Conservation (phyloP, 2,113 vertebrate genomes). For the Capricornis sumatraensis region DNA sequence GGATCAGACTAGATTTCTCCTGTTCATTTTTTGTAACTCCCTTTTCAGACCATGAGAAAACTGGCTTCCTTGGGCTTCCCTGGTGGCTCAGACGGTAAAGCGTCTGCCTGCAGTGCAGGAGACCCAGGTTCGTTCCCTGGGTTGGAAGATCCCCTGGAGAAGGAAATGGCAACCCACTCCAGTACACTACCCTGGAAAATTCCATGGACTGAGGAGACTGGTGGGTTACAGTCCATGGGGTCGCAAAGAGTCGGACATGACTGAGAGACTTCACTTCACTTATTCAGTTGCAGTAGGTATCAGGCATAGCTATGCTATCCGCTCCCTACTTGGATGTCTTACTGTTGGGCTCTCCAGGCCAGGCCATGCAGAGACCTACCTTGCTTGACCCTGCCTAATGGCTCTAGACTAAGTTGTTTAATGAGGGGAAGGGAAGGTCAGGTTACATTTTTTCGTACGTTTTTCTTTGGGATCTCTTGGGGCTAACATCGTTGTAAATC, state of each 20-base stretch:
- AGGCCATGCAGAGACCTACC: not conserved
- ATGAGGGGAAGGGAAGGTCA: not conserved
- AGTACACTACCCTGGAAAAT: no score
- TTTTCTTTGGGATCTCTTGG: not conserved
- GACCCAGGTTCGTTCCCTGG: no score
- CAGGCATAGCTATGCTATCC: rapidly evolving
- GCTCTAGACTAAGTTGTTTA: not conserved
- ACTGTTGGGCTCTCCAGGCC: not conserved
- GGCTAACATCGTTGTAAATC: not conserved
- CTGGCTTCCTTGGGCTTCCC: not conserved
- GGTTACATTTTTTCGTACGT: not conserved
- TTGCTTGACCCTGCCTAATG: not conserved
- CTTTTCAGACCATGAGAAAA: not conserved
- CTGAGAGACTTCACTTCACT: no score
- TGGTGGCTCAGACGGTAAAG: no score
- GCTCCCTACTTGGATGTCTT: not conserved
- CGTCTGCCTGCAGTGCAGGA: no score
- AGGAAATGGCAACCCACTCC: no score
- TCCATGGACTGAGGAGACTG: no score
- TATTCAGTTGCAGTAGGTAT: not conserved
- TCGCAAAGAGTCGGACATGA: no score
- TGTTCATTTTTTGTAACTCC: not conserved
- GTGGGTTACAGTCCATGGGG: no score
- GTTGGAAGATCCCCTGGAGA: no score
- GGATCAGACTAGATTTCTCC: not conserved